Conservation (phyloP, 2,888 invertebrate species). For the Coenonympha glycerion region DNA sequence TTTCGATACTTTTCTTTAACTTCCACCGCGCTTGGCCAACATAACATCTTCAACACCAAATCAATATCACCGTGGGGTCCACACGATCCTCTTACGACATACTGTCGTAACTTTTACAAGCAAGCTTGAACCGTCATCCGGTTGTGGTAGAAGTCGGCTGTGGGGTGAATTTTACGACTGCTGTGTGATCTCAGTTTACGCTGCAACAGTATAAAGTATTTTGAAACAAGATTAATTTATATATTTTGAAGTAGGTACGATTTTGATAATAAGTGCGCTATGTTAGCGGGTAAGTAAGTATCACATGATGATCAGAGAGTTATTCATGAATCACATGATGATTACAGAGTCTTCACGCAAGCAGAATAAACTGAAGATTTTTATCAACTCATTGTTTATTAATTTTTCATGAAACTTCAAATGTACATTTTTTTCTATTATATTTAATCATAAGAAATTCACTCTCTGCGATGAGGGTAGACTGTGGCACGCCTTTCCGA, state of each 20-base stretch:
- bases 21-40: background rate
- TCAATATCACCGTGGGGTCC: constrained; percentile 7
- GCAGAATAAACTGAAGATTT: too few relatives aligned
- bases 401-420: too few relatives aligned
- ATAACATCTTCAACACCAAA: constrained; percentile 2
- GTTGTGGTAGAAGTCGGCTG: background rate
- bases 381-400: too few relatives aligned
- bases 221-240: background rate
- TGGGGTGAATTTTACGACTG: constrained; percentile 1
- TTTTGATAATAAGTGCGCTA: too few relatives aligned
- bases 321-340: too few relatives aligned
- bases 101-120: constrained; percentile 28
- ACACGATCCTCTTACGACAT: constrained; percentile 11
- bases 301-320: too few relatives aligned
- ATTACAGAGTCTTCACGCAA: too few relatives aligned
- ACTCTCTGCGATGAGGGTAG: background rate
- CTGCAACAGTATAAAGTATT: background rate
- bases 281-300: too few relatives aligned
- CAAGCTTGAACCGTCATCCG: constrained; percentile 11
- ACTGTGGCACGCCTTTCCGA: background rate
- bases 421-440: too few relatives aligned
- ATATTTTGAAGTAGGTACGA: background rate
- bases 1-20: too few relatives aligned
- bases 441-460: too few relatives aligned
- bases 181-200: background rate